phyloP scores from a whole-genome alignment of 2,113 vertebrate species.

The Ictalurus furcatus region DNA sequence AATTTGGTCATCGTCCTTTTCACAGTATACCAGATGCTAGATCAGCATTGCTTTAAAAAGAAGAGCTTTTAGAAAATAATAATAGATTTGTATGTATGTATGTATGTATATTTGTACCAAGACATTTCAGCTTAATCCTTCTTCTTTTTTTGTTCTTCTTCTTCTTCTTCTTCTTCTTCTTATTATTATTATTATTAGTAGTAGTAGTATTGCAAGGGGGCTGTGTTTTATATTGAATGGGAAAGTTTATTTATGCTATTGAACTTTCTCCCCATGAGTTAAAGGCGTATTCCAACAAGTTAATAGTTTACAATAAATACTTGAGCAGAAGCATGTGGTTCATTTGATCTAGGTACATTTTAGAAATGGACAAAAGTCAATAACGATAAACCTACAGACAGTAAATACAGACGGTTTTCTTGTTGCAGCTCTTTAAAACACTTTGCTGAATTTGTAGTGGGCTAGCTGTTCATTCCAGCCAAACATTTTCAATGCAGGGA shows the following conservation, averaged over 20 bases:
- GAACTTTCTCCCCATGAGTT: background rate
- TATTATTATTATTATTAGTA: background rate
- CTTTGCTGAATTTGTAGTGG: background rate
- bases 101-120: background rate
- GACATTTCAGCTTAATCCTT: background rate
- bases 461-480: background rate
- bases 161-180: background rate
- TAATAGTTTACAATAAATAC: conserved; percentile 36
- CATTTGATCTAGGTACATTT: background rate
- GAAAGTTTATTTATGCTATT: background rate
- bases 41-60: background rate
- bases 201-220: background rate
- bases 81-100: background rate
- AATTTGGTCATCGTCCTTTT: background rate
- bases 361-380: background rate
- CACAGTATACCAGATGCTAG: background rate
- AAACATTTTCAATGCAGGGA: conserved; percentile 7
- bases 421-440: background rate
- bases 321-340: background rate
- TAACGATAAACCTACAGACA: background rate
- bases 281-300: conserved; percentile 25
- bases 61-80: background rate
- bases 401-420: background rate
- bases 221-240: background rate
- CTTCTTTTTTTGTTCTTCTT: too few species aligned